Conservation (phyloP, 2,797 vertebrate species). For the Gymnothorax reevesii region DNA sequence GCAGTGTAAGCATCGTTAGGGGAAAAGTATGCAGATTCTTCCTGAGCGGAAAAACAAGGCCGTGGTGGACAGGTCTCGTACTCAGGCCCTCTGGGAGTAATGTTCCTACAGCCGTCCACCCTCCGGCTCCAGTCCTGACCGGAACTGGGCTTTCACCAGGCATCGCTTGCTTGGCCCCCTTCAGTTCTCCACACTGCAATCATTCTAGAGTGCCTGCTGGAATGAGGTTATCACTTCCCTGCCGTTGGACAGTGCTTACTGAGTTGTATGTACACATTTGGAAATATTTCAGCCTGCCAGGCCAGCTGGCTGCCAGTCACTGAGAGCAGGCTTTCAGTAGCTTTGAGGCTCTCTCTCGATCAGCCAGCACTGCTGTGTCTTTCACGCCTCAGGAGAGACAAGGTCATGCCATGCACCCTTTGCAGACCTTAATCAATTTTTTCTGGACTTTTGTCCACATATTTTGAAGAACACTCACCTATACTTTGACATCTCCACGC, state of each 20-base stretch:
- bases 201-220: neutral
- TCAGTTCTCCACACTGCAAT: neutral
- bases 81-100: slow-evolving; percentile 67
- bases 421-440: neutral
- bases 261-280: neutral
- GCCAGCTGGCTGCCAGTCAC: neutral
- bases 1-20: slow-evolving; percentile 69
- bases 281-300: neutral
- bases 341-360: neutral
- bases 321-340: neutral
- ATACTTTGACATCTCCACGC: neutral
- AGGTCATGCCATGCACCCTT: neutral
- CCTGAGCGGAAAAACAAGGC: slow-evolving; percentile 78
- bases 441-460: neutral
- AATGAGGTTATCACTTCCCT: neutral
- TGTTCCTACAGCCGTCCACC: slow-evolving; percentile 45
- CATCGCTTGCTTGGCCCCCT: slow-evolving; percentile 54
- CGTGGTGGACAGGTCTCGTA: slow-evolving; percentile 5
- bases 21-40: slow-evolving; percentile 67
- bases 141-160: slow-evolving; percentile 60
- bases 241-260: neutral
- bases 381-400: neutral
- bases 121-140: slow-evolving; percentile 71
- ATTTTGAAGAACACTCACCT: neutral
- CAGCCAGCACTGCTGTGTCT: slow-evolving; percentile 44